Evolutionary conservation across 2,888 invertebrate genomes (phyloP), one percentile per base, ranked within the genome.

Genomic region (Ornithoptera alexandrae): DNA sequence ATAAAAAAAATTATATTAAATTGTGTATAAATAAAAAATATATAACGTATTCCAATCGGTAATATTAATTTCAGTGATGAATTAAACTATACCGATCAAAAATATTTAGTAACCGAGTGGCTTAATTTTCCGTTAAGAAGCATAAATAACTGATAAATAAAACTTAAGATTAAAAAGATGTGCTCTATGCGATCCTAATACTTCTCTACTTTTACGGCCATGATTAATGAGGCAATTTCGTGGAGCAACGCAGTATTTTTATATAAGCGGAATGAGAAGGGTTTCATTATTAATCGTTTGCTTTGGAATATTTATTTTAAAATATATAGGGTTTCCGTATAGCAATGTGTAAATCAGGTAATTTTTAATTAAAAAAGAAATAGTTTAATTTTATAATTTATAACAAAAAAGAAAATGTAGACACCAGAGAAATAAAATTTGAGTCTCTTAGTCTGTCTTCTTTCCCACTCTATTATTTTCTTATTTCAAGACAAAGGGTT

Each of bases 211-310:
- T 65, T 65, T 58, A 58, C 57, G 65, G 65, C 39, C 65, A 65
- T 65, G 65, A 65, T 65, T 65, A 65, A 65, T 57, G 65, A 65
- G 65, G 65, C 58, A 65, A 65, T 65, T 58, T 18, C 56, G 58
- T 42, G 57, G 58, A 57, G 65, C 42, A 65, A 65, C 56, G 22
- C 56, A 57, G 64, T 57, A 65, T 65, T 57, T 57, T 58, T 58
- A 42, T 65, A 65, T 65, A 65, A 65, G 56, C 65, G 18, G 39
- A 39, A 65, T 36, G 56, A 57, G 36, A 65, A 65, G 65, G 57
- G 65, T 65, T 58, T 57, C 30, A 53, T 65, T 57, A 57, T 57
- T 53, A 53, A 53, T 53, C 53, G 53, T 53, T 53, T 53, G 53
- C 53, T 53, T 53, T 53, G 53, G 53, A 53, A 53, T 53, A 53